Evolutionary conservation across 2,113 vertebrate species (phyloP).

Genomic region (Podarcis muralis): DNA sequence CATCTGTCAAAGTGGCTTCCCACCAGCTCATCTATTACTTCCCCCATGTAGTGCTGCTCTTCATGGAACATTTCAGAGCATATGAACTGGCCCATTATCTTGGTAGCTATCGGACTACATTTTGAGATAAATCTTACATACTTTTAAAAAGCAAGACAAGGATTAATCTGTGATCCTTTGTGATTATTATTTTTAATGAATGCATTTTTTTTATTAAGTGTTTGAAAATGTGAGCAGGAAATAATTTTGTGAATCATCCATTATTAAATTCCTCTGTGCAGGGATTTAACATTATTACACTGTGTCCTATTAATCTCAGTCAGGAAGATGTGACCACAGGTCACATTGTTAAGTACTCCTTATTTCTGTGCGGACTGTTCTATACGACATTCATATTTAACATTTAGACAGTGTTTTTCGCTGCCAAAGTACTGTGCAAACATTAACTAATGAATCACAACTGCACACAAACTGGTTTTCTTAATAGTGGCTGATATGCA

Average conservation of each 20-base stretch:
- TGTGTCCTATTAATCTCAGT: constrained; percentile 8
- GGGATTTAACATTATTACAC: constrained; percentile 2
- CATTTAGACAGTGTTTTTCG: constrained; percentile 2
- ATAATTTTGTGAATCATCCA: constrained; percentile 1
- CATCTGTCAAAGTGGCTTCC: too few species aligned
- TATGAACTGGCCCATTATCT: neutral
- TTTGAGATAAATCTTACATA: neutral
- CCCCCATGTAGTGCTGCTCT: neutral
- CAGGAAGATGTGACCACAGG: neutral
- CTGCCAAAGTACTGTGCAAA: neutral
- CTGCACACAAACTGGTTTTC: neutral
- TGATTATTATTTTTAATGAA: neutral
- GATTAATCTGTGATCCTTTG: neutral
- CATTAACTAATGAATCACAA: neutral
- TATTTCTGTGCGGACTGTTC: neutral
- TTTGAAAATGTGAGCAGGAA: constrained; percentile 7
- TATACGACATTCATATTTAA: neutral
- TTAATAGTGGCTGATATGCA: neutral
- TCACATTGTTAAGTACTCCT: neutral
- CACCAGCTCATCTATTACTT: neutral
- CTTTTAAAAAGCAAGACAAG: neutral
- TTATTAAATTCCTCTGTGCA: neutral
- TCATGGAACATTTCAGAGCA: neutral
- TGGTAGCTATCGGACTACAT: neutral
- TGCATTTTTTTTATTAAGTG: neutral